phyloP scores from a whole-genome alignment of 2,797 vertebrate species.

The Ptychadena robeensis region DNA sequence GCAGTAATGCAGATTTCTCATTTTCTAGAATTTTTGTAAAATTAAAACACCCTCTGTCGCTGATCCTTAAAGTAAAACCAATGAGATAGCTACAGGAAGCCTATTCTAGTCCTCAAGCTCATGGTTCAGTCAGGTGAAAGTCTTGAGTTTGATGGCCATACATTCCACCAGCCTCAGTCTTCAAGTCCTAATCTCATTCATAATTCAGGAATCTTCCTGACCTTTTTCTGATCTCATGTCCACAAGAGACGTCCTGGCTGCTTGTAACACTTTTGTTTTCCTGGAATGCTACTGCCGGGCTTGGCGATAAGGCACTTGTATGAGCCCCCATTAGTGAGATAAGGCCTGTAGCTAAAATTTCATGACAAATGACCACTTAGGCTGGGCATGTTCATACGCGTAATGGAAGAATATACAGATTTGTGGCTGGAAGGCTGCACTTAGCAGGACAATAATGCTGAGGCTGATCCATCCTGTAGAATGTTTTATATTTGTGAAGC shows the following conservation, averaged over 20 bases:
- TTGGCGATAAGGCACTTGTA: constrained; percentile 27
- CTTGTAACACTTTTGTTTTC: neutral
- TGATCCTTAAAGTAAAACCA: too few species aligned
- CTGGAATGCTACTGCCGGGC: constrained; percentile 4
- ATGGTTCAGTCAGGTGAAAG: neutral
- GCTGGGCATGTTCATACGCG: neutral
- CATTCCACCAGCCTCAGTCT: neutral
- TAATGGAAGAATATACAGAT: constrained; percentile 14
- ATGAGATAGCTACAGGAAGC: too few species aligned
- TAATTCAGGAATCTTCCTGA: constrained; percentile 2
- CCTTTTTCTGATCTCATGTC: constrained; percentile 20
- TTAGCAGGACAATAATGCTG: neutral
- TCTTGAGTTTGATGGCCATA: neutral
- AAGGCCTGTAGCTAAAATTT: neutral
- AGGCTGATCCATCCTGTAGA: constrained; percentile 2
- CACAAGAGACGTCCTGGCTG: constrained; percentile 13
- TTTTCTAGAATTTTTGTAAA: too few species aligned
- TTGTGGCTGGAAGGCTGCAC: neutral
- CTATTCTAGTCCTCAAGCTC: neutral
- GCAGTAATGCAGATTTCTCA: too few species aligned
- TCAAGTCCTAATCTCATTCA: neutral
- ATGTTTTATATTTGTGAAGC: neutral
- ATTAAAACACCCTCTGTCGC: too few species aligned
- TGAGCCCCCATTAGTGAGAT: constrained; percentile 27
- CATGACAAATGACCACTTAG: constrained; percentile 43